phyloP scores from a whole-genome alignment of 64 coral and sea anemone species.

The Dendrophyllia cribrosa region DNA sequence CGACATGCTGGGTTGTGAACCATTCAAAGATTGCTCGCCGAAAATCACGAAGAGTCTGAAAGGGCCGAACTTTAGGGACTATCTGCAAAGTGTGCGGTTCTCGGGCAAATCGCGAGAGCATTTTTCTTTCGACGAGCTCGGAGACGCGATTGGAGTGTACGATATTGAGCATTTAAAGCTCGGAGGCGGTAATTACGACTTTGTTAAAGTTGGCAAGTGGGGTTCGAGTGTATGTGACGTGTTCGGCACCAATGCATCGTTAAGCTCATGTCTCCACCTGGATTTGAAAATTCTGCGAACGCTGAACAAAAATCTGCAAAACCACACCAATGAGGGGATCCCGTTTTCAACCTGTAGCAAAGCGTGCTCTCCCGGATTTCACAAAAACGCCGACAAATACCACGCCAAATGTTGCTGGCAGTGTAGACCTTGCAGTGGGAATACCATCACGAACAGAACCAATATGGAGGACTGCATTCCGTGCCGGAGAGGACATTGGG shows the following conservation, averaged over 20 bases:
- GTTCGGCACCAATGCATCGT: neutral
- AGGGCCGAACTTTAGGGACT: conserved; percentile 46
- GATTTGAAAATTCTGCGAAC: neutral
- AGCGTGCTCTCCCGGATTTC: conserved; percentile 61
- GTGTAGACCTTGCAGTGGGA: conserved; percentile 61
- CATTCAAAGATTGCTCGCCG: conserved; percentile 65
- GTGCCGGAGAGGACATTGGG: conserved; percentile 74
- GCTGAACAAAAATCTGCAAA: conserved; percentile 19
- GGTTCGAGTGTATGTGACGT: conserved; percentile 41
- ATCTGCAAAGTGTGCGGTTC: conserved; percentile 78
- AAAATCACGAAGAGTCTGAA: conserved; percentile 16
- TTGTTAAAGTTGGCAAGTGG: conserved; percentile 68
- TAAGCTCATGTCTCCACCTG: neutral
- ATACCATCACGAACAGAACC: conserved; percentile 56
- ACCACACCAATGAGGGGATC: conserved; percentile 15
- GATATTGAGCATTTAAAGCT: conserved; percentile 81
- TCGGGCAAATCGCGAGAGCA: conserved; percentile 71
- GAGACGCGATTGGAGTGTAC: conserved; percentile 85
- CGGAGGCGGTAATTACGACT: conserved; percentile 64
- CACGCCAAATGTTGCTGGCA: conserved; percentile 85
- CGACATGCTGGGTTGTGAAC: conserved; percentile 74
- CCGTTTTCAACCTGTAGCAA: conserved; percentile 74
- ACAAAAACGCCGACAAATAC: conserved; percentile 59
- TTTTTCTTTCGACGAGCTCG: conserved; percentile 66
- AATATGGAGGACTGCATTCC: conserved; percentile 71